phyloP scores from a whole-genome alignment of 2,113 vertebrate species.

The Pseudopodoces humilis region DNA sequence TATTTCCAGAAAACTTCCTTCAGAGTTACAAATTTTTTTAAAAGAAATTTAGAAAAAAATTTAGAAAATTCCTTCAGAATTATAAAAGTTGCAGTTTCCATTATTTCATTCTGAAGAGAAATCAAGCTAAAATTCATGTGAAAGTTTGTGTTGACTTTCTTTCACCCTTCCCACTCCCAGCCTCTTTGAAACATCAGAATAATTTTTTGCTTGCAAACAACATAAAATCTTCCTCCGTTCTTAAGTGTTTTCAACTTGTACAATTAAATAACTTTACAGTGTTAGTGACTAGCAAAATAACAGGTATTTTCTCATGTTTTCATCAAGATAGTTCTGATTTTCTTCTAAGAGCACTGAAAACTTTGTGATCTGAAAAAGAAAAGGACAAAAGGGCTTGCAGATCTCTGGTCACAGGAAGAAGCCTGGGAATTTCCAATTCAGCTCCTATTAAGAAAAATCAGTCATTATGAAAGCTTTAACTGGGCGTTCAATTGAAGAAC shows the following conservation, averaged over 20 bases:
- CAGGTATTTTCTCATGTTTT: neutral
- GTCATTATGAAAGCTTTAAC: neutral
- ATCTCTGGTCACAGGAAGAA: neutral
- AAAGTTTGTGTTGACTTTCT: neutral
- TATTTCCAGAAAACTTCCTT: neutral
- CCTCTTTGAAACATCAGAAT: neutral
- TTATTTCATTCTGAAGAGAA: neutral
- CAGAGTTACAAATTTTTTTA: neutral
- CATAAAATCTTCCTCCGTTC: neutral
- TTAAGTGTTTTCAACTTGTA: neutral
- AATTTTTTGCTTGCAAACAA: neutral
- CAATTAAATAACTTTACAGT: neutral
- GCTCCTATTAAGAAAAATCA: neutral
- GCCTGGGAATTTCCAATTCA: neutral
- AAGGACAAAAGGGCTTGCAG: neutral
- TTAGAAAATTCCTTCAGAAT: neutral
- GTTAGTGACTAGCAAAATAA: neutral
- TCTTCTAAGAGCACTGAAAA: neutral
- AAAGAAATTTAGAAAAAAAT: too few relatives aligned
- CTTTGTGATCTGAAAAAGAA: neutral
- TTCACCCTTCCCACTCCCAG: neutral
- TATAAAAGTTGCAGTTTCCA: neutral
- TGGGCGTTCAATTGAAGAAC: neutral
- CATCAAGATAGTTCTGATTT: neutral
- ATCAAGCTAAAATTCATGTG: fast-evolving